Evolutionary conservation across 2,113 vertebrate species (phyloP).

Genomic region (Collichthys lucidus): DNA sequence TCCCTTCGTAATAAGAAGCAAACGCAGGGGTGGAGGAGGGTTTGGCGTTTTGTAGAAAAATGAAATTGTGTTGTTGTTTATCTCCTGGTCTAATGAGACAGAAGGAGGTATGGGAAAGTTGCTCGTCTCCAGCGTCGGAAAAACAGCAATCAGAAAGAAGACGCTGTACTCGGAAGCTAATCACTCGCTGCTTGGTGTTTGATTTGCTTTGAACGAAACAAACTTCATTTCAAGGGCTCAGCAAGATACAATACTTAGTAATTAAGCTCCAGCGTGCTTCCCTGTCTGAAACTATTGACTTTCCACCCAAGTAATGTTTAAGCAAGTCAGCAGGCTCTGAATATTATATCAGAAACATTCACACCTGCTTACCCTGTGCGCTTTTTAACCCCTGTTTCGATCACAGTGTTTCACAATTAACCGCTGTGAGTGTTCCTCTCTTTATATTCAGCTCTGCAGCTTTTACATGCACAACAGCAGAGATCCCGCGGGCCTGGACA

Average conservation of each 20-base stretch:
- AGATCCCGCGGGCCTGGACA: slow-evolving; percentile 24
- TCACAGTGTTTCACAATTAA: slow-evolving; percentile 22
- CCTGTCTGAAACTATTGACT: slow-evolving; percentile 37
- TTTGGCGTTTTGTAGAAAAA: slow-evolving; percentile 27
- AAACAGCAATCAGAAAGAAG: slow-evolving; percentile 17
- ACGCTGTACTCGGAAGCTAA: slow-evolving; percentile 10
- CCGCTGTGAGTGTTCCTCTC: slow-evolving; percentile 5
- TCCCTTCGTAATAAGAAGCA: slow-evolving; percentile 49
- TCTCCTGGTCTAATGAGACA: slow-evolving; percentile 62
- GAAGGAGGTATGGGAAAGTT: slow-evolving; percentile 35
- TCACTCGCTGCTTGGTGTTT: slow-evolving; percentile 32
- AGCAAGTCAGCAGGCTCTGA: slow-evolving; percentile 42
- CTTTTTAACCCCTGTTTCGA: slow-evolving; percentile 5
- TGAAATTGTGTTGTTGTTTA: slow-evolving; percentile 63
- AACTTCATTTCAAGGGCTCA: slow-evolving; percentile 58
- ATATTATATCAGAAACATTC: slow-evolving; percentile 37
- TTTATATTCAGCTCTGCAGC: slow-evolving; percentile 22
- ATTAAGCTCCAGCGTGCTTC: slow-evolving; percentile 51
- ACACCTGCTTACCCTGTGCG: slow-evolving; percentile 19
- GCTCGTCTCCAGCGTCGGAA: slow-evolving; percentile 9
- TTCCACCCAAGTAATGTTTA: slow-evolving; percentile 33
- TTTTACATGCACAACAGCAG: slow-evolving; percentile 48
- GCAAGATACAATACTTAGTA: slow-evolving; percentile 38
- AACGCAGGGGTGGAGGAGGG: not conserved
- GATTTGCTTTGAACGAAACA: slow-evolving; percentile 49